These are phyloP conservation scores for Xiphias gladius DNA, from an alignment of 2,113 vertebrate genomes.

Conservation along the genomic window DNA sequence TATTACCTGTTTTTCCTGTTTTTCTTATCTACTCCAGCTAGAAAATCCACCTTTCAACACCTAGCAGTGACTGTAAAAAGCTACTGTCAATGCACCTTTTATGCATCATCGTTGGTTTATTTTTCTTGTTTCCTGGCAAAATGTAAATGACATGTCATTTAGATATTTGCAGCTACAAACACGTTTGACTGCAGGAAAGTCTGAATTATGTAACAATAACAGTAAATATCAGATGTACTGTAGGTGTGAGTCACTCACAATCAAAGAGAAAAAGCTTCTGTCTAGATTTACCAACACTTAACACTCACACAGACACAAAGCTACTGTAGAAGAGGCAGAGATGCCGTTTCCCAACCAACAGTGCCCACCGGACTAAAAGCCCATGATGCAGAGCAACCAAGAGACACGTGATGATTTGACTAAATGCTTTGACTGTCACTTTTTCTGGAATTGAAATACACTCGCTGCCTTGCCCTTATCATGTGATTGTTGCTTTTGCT, in stretches of 20 bases:
- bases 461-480: slow-evolving; percentile 13
- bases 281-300: background rate
- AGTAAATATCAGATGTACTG: slow-evolving; percentile 32
- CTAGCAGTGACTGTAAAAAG: background rate
- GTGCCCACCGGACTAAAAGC: background rate
- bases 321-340: background rate
- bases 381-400: slow-evolving; percentile 8
- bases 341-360: background rate
- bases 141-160: slow-evolving; percentile 29
- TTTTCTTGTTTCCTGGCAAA: slow-evolving; percentile 31
- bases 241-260: slow-evolving; percentile 32
- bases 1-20: background rate
- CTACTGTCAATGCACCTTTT: background rate
- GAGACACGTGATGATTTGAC: slow-evolving; percentile 5
- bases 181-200: background rate
- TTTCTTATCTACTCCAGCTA: background rate
- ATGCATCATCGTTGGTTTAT: background rate
- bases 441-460: background rate
- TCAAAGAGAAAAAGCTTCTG: slow-evolving; percentile 4
- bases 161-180: slow-evolving; percentile 23
- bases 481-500: slow-evolving; percentile 11
- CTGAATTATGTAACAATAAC: slow-evolving; percentile 28
- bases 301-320: background rate
- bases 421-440: background rate
- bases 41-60: slow-evolving; percentile 8